Percentiles rank a stretch among this genome's conserved stretches.
phyloP scores from a whole-genome alignment of 2,113 vertebrate species.

The Anguilla rostrata region DNA sequence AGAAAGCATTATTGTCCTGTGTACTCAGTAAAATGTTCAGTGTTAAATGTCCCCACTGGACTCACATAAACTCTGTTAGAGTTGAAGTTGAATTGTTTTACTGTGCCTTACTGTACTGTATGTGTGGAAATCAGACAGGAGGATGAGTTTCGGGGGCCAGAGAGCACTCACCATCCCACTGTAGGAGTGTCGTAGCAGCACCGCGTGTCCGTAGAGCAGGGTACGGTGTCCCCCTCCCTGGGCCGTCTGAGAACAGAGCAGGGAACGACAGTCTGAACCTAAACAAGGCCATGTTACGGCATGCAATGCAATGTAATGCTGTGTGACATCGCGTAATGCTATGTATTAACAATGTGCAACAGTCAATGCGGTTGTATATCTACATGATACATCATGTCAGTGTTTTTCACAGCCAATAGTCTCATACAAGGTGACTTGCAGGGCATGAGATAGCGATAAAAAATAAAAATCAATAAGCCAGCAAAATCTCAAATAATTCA shows the following conservation, averaged over 20 bases:
- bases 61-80: too few species aligned
- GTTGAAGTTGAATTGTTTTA: too few species aligned
- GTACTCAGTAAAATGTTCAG: too few species aligned
- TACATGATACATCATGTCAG: too few species aligned
- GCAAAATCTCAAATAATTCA: background rate
- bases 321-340: too few species aligned
- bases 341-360: too few species aligned
- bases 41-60: too few species aligned
- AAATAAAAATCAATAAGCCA: background rate
- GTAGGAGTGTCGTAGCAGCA: slow-evolving; percentile 91
- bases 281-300: background rate
- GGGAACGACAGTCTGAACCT: background rate
- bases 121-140: background rate
- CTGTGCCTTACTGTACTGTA: background rate
- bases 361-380: too few species aligned
- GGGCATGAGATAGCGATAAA: background rate
- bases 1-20: background rate
- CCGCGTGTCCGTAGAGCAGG: slow-evolving; percentile 88
- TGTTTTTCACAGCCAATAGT: too few species aligned
- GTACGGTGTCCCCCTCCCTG: slow-evolving; percentile 92
- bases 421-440: background rate
- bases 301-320: too few species aligned
- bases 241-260: slow-evolving; percentile 70
- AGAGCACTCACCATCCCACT: slow-evolving; percentile 86
- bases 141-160: background rate